Base-by-base conservation (phyloP, 2,888 invertebrate genomes). In the Hyalella azteca region DNA sequence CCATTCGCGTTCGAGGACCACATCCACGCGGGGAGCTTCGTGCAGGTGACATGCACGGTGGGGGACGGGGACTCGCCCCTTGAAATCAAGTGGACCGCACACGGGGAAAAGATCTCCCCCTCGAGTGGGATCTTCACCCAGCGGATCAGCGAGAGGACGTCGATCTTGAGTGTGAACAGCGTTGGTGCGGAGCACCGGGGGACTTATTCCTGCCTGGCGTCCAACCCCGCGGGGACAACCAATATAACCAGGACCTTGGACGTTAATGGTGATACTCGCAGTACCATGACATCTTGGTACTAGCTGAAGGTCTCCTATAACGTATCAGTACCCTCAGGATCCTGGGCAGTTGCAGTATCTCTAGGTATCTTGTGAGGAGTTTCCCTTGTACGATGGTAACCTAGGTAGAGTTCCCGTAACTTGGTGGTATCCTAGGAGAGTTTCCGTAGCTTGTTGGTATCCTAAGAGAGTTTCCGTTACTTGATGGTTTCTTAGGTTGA, bases 1-100 rank as follows among this genome's bases (percentile, higher is more conserved):
- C 92, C 93, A 86, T 94, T 94, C 88, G 89, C 92, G 85, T 94
- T 94, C 87, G 93, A 92, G 86, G 91, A 92, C 85, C 91, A 92
- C 78, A 91, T 93, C n/a, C 93, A 93, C 87, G 92, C 93, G 86
- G 92, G 93, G 78, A 93, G 93, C 86, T 91, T 92, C 89, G 92
- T 92, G 54, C 87, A 87, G 82, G 84, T 87, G 73, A 86, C 86
- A 29, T 88, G 88, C 85, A 86, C 86, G 79, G 86, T 87, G 4
- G 85, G 86, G n/a, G 86, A 86, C 80, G 88, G 87, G 22, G 87
- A 88, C 83, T 86, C 85, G 39, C 87, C 87, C 85, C 85, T 87
- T 75, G 81, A 84, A 39, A 86, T 87, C n/a, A 81, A 81, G 76
- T 87, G 87, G 87, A 86, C 85, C 79, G 85, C 86, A 80, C 84